Evolutionary conservation across 2,888 invertebrate genomes (phyloP).

Genomic region (Saturnia pavonia): DNA sequence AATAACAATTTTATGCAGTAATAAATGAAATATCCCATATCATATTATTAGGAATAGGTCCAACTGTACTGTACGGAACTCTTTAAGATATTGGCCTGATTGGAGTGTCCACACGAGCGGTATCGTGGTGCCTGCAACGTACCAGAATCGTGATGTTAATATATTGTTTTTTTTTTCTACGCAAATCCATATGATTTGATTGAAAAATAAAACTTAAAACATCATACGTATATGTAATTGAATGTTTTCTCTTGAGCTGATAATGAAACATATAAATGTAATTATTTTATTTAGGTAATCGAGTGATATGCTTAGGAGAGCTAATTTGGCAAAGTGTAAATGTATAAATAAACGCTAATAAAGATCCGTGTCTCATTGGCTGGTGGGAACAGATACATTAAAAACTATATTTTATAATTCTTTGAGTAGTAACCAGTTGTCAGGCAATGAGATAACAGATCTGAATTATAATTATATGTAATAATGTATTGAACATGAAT

Average conservation of each 20-base stretch:
- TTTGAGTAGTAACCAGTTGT: conserved; percentile 28
- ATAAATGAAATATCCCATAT: neutral
- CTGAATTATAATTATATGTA: conserved; percentile 55
- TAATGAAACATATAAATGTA: conserved; percentile 43
- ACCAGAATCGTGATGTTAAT: neutral
- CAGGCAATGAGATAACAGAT: conserved; percentile 59
- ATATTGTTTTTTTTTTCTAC: too few species aligned
- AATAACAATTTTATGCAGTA: neutral
- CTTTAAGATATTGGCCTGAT: neutral
- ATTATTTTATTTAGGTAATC: conserved; percentile 63
- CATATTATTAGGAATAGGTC: neutral
- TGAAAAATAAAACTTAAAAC: neutral
- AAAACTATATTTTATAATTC: conserved; percentile 19
- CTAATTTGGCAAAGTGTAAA: conserved; percentile 69
- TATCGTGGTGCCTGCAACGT: neutral
- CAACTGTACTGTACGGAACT: neutral
- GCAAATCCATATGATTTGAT: too few species aligned
- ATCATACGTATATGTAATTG: neutral
- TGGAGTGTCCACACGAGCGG: neutral
- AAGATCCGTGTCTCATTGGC: conserved; percentile 60
- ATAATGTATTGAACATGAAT: conserved; percentile 55
- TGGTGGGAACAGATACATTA: conserved; percentile 32
- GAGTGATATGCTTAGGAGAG: conserved; percentile 67
- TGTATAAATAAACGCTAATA: conserved; percentile 74
- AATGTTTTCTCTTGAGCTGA: conserved; percentile 44